Evolutionary conservation across 2,888 invertebrate genomes (phyloP), one percentile per base, ranked within the genome.

Genomic region (Rhingia rostrata): DNA sequence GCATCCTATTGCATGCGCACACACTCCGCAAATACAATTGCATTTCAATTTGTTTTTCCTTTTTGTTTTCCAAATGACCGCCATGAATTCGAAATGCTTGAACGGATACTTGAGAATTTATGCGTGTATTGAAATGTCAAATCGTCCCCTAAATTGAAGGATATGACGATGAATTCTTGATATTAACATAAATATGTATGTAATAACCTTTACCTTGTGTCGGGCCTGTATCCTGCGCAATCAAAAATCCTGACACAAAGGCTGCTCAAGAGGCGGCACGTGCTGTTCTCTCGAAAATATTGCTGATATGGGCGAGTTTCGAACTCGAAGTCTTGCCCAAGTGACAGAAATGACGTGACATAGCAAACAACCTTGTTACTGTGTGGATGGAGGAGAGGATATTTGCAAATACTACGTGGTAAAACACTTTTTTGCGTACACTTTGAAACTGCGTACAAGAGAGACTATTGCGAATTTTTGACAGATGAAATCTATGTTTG

Each of bases 211-310:
- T 39, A 60, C 67, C 53, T 63, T 64, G 66, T 22, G 49, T 5
- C 49, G 32, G 30, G 49, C 35, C 37, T 9, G 47, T 45, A 56
- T 69, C 51, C 22, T 22, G 22, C 61, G 72, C 61, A 73, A 83
- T 83, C 82, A 83, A 83, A 78, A 69, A 64, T 33, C 51, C 58
- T 64, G 56, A 67, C 61, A 67, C 61, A 82, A 77, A 56, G 66
- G 41, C 33, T 69, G 41, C 63, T 83, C 51, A 79, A 83, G 79
- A 78, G 78, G 67, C 63, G 53, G 73, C 83, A 83, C 83, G 83
- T 83, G 83, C 58, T 74, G 33, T 61, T 12, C 22, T 54, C 63
- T 12, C 63, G 6, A 33, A 63, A 69, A 67, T 79, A 64, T 64
- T 67, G 49, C 63, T 63, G 33, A 66, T 53, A 58, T 73, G 56